These are phyloP conservation scores for Amblyraja radiata DNA, from an alignment of 2,797 vertebrate genomes.

Conservation along the genomic window DNA sequence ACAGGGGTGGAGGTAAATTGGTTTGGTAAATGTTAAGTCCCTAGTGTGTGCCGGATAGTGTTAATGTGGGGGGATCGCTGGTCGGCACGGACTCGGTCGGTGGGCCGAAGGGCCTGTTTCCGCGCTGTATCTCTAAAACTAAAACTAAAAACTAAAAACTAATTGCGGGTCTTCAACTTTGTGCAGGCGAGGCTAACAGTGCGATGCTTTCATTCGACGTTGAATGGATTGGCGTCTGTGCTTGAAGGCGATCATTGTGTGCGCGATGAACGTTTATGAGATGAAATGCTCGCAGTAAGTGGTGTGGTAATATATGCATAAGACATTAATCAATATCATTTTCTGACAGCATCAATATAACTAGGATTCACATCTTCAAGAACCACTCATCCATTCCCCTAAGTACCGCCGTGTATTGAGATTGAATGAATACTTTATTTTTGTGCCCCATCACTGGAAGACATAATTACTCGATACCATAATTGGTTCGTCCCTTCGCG, in stretches of 20 bases:
- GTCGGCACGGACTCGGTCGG: too few relatives aligned
- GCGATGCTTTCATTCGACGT: too few relatives aligned
- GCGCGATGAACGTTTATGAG: background rate
- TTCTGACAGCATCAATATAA: background rate
- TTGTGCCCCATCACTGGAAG: too few relatives aligned
- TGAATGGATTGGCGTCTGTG: background rate
- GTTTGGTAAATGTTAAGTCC: too few relatives aligned
- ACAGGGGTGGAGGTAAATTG: too few relatives aligned
- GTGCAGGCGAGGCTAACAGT: too few relatives aligned
- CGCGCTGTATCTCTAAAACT: too few relatives aligned
- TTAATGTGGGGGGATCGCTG: too few relatives aligned
- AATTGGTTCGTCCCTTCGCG: background rate
- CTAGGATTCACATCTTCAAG: background rate
- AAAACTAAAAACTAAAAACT: too few relatives aligned
- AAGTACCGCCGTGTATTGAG: background rate
- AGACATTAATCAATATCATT: constrained; percentile 5
- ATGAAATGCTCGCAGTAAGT: constrained; percentile 11
- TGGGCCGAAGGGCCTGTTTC: too few relatives aligned
- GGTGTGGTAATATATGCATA: background rate
- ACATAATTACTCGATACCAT: constrained; percentile 10
- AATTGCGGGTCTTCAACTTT: too few relatives aligned
- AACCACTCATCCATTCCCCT: background rate
- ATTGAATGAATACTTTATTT: background rate
- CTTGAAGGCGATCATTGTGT: background rate
- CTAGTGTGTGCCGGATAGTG: too few relatives aligned